A percentile compares a stretch with the other conserved stretches of the same genome.
Evolutionary conservation across 2,797 vertebrate species (phyloP).

Genomic region (Danio choprae): DNA sequence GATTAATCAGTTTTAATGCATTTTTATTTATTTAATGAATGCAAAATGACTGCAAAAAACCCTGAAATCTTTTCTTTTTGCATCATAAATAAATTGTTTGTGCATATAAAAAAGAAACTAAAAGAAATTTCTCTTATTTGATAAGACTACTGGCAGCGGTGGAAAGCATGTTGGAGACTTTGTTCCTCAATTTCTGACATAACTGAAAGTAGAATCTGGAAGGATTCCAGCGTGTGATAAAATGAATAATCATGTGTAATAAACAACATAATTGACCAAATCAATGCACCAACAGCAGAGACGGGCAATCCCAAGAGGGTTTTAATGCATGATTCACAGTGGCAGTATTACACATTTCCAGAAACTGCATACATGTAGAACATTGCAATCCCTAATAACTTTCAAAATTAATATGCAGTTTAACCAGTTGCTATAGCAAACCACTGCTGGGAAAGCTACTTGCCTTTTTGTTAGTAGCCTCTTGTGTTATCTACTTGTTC

Average conservation of each 20-base stretch:
- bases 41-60: neutral
- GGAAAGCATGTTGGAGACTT: neutral
- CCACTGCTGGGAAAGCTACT: neutral
- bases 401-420: neutral
- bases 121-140: neutral
- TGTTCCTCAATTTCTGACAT: constrained; percentile 7
- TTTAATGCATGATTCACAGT: neutral
- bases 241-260: neutral
- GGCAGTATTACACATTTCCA: neutral
- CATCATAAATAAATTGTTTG: neutral
- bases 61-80: neutral
- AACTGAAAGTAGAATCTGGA: constrained; percentile 18
- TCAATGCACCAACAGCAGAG: neutral
- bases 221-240: constrained; percentile 1
- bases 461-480: too few species aligned
- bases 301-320: neutral
- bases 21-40: neutral
- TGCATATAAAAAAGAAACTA: neutral
- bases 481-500: too few species aligned
- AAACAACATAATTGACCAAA: neutral
- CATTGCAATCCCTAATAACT: neutral
- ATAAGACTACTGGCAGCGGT: neutral
- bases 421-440: neutral
- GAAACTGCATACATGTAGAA: neutral
- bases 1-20: neutral